Conservation (phyloP, 2,888 invertebrate genomes). For the Isotomurus palustris region DNA sequence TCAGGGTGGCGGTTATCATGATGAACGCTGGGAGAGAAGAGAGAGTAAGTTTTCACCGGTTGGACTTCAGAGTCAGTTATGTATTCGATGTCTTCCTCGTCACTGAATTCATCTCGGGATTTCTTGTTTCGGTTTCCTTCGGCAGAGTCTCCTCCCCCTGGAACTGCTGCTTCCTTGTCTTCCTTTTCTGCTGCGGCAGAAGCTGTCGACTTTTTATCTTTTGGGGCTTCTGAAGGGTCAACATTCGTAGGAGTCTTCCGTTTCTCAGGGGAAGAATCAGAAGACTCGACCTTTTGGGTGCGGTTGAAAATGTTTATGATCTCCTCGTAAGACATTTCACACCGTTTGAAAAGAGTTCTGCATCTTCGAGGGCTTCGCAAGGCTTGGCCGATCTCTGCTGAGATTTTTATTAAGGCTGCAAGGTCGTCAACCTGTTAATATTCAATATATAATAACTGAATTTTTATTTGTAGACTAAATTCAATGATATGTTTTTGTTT, state of each 20-base stretch:
- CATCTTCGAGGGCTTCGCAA: conserved; percentile 27
- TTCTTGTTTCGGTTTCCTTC: conserved; percentile 21
- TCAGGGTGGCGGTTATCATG: conserved; percentile 19
- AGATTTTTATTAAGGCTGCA: conserved; percentile 30
- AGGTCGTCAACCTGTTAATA: conserved; percentile 25
- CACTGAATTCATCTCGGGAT: conserved; percentile 21
- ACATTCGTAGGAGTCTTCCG: not conserved
- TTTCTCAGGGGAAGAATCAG: conserved; percentile 2
- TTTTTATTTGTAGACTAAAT: no score
- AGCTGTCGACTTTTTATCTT: not conserved
- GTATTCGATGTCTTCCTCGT: conserved; percentile 30
- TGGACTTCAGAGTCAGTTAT: conserved; percentile 27
- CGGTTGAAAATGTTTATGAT: conserved; percentile 29
- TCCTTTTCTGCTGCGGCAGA: not conserved
- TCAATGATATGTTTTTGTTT: no score
- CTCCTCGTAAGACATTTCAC: conserved; percentile 25
- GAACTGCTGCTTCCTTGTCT: not conserved
- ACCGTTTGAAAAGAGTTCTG: conserved; percentile 27
- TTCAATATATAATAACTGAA: not conserved
- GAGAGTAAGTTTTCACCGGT: conserved; percentile 28
- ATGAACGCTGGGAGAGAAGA: conserved; percentile 21
- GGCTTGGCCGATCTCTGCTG: conserved; percentile 31
- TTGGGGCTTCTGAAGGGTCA: not conserved
- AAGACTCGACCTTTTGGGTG: conserved; percentile 16
- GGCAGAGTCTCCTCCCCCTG: no score